These are phyloP conservation scores for Cheirogaleus medius DNA, from an alignment of 2,113 vertebrate genomes.

Conservation along the genomic window DNA sequence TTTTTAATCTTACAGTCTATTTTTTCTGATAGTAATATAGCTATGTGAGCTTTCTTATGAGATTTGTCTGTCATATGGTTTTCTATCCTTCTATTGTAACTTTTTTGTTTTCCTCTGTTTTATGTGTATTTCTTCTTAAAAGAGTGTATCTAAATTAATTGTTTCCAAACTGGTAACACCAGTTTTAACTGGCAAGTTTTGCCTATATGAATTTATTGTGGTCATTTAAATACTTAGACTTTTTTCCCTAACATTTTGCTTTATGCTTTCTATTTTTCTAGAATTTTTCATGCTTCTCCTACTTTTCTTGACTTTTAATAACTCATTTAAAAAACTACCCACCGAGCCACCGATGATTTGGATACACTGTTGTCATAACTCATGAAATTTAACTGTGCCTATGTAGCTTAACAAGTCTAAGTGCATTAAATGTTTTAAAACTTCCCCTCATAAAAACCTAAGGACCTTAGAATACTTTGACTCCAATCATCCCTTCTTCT, in stretches of 20 bases:
- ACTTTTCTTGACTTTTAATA: background rate
- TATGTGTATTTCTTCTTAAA: background rate
- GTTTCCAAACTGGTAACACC: background rate
- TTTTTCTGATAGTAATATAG: background rate
- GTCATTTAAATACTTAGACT: background rate
- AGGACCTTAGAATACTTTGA: background rate
- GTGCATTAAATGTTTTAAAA: background rate
- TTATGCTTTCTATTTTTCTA: background rate
- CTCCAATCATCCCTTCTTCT: background rate
- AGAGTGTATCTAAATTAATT: background rate
- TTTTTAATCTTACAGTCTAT: background rate
- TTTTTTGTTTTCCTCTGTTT: background rate
- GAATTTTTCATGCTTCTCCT: background rate
- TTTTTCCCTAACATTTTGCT: background rate
- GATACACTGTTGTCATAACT: background rate
- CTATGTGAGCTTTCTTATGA: background rate
- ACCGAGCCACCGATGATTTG: background rate
- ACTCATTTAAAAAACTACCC: background rate
- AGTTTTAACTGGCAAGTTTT: background rate
- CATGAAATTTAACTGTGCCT: background rate
- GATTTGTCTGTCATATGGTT: background rate
- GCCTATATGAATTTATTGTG: background rate
- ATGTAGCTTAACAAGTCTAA: background rate
- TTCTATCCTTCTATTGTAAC: background rate
- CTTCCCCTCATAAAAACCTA: background rate